Evolutionary conservation across 2,797 vertebrate species (phyloP).

Genomic region (Pagetopsis macropterus): DNA sequence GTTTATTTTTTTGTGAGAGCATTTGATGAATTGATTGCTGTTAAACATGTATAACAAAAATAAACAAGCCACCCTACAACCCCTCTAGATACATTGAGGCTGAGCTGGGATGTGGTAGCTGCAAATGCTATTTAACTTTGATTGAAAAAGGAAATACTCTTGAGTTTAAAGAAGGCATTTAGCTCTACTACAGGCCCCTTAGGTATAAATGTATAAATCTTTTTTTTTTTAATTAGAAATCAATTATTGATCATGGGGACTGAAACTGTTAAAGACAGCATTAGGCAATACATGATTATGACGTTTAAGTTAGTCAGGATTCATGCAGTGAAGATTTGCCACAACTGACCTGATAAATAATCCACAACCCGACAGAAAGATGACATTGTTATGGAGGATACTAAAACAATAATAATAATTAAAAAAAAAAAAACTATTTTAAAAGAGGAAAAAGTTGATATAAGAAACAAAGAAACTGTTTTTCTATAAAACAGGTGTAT

Average conservation of each 20-base stretch:
- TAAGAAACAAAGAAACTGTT: neutral
- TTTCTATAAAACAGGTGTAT: neutral
- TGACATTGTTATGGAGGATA: too few relatives aligned
- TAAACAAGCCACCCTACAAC: neutral
- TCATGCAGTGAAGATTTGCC: neutral
- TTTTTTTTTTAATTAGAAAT: too few relatives aligned
- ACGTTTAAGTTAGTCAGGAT: neutral
- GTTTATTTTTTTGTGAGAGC: too few relatives aligned
- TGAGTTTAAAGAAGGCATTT: too few relatives aligned
- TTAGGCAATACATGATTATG: neutral
- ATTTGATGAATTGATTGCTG: too few relatives aligned
- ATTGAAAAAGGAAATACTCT: neutral
- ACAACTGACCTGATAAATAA: neutral
- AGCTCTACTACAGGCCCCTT: too few relatives aligned
- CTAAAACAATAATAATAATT: too few relatives aligned
- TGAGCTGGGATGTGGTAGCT: neutral
- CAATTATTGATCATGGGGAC: too few relatives aligned
- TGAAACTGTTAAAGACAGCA: too few relatives aligned
- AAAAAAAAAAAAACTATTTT: neutral
- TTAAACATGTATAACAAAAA: too few relatives aligned
- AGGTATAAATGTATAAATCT: too few relatives aligned
- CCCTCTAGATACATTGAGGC: slow-evolving; percentile 9
- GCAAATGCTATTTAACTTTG: neutral
- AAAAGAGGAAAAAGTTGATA: neutral
- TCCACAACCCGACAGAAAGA: neutral